phyloP scores from a whole-genome alignment of 2,888 invertebrate species.

The Druceiella hillmani region DNA sequence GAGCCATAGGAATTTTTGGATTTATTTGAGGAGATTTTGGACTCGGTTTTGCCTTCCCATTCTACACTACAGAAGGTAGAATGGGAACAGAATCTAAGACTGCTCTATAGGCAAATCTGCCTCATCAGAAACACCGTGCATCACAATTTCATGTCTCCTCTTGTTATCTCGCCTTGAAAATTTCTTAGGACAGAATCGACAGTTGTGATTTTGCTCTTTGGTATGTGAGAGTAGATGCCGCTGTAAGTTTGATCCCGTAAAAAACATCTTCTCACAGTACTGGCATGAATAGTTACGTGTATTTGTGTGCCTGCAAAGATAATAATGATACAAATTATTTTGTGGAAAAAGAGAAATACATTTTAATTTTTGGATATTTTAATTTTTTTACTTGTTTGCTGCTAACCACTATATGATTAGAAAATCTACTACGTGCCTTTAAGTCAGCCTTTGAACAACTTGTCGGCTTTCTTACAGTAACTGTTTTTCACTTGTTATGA shows the following conservation, averaged over 20 bases:
- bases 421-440: too few species aligned
- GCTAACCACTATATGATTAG: too few species aligned
- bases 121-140: slow-evolving; percentile 15
- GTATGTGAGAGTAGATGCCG: slow-evolving; percentile 17
- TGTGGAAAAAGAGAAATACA: slow-evolving; percentile 1
- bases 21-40: too few species aligned
- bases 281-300: slow-evolving; percentile 17
- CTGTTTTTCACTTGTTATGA: too few species aligned
- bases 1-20: too few species aligned
- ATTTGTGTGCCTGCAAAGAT: slow-evolving; percentile 19
- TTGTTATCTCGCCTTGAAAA: slow-evolving; percentile 18
- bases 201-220: slow-evolving; percentile 13
- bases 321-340: background rate
- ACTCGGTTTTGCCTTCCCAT: too few species aligned
- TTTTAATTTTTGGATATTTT: too few species aligned
- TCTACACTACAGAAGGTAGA: too few species aligned
- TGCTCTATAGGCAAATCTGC: background rate
- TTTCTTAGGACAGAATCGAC: slow-evolving; percentile 18
- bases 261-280: slow-evolving; percentile 17
- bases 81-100: background rate
- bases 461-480: too few species aligned
- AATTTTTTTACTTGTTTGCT: too few species aligned
- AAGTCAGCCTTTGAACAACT: too few species aligned
- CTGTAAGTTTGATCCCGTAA: slow-evolving; percentile 15
- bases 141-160: slow-evolving; percentile 18